Evolutionary conservation across 2,797 vertebrate species (phyloP).

Genomic region (Zalophus californianus): DNA sequence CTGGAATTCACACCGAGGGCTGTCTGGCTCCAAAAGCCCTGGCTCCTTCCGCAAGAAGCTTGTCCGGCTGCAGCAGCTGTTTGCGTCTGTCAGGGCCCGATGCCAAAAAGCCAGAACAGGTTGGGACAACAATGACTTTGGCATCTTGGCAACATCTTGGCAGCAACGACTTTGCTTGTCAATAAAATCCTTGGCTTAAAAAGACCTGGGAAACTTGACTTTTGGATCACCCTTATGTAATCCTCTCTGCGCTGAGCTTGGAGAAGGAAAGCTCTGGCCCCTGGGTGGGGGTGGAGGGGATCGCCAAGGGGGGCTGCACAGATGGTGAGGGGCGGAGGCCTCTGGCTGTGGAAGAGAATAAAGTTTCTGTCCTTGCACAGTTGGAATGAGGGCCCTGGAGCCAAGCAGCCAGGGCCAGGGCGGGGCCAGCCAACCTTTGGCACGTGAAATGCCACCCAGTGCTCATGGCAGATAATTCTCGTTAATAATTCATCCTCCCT

Average conservation of each 20-base stretch:
- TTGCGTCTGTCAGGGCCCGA: not conserved
- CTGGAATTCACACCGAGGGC: not conserved
- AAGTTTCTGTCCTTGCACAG: constrained; percentile 67
- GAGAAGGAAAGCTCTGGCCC: not conserved
- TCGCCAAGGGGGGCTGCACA: not conserved
- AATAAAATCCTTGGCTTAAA: not conserved
- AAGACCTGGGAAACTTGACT: constrained; percentile 59
- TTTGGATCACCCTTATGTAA: constrained; percentile 29
- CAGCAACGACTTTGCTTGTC: constrained; percentile 25
- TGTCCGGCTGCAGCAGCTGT: not conserved
- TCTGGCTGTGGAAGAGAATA: constrained; percentile 70
- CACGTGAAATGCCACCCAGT: constrained; percentile 74
- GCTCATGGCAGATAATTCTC: constrained; percentile 67
- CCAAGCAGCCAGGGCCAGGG: constrained; percentile 68
- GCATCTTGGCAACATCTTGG: not conserved
- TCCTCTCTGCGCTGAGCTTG: not conserved
- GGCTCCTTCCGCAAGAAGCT: not conserved
- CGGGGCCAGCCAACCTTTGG: constrained; percentile 72
- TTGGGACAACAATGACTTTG: not conserved
- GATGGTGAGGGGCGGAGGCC: constrained; percentile 26
- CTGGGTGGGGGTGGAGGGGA: not conserved
- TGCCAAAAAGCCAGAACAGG: not conserved
- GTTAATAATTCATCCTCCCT: constrained; percentile 52
- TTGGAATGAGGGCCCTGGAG: constrained; percentile 78
- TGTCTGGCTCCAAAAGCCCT: not conserved